A percentile compares a stretch with the other conserved stretches of the same genome.
phyloP scores from a whole-genome alignment of 2,113 vertebrate genomes.

The Oryctolagus cuniculus region mOryCun1.1 NC_091432.1:31848001-31848500 shows the following conservation, averaged over 20 bases:
- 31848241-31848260: background rate
- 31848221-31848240: slow-evolving; percentile 5
- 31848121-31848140: background rate
- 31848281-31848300: background rate
- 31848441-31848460: too few species aligned
- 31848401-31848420: too few species aligned
- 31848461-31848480: too few species aligned
- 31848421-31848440: too few species aligned
- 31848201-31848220: slow-evolving; percentile 12
- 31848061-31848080: background rate
- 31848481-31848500: too few species aligned
- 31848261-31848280: slow-evolving; percentile 34
- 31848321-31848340: background rate
- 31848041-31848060: background rate
- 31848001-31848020: background rate
- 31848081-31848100: background rate
- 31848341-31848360: background rate
- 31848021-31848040: slow-evolving; percentile 4
- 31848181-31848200: background rate
- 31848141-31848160: background rate
- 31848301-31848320: background rate
- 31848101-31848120: background rate
- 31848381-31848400: too few species aligned
- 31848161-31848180: background rate
- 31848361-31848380: too few species aligned